Evolutionary conservation across 2,888 invertebrate species (phyloP).

Genomic region (Euproctis similis): DNA sequence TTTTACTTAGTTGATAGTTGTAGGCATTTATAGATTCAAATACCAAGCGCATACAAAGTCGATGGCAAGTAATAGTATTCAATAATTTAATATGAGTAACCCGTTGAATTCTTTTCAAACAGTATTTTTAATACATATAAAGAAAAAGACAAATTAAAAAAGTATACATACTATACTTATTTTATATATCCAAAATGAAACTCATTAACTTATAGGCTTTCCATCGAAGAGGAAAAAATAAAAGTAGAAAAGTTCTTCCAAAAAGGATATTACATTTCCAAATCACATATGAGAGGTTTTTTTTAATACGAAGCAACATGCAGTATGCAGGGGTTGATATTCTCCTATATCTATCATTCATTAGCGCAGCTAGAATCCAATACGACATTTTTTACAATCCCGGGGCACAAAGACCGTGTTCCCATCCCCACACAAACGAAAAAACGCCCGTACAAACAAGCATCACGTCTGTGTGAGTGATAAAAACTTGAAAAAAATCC

Average conservation of each 20-base stretch:
- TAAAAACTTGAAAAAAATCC: constrained; percentile 72
- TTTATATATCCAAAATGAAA: no score
- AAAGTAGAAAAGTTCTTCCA: no score
- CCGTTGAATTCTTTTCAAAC: constrained; percentile 36
- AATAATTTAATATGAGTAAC: constrained; percentile 6
- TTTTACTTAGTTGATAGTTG: no score
- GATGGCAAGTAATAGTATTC: no score
- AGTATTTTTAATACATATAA: constrained; percentile 11
- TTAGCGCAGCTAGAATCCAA: constrained; percentile 73
- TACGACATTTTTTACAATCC: constrained; percentile 75
- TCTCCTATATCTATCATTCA: constrained; percentile 72
- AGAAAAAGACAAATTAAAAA: not conserved
- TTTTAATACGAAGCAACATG: constrained; percentile 43
- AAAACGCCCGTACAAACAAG: constrained; percentile 42
- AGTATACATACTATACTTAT: constrained; percentile 18
- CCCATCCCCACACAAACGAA: constrained; percentile 49
- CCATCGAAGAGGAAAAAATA: no score
- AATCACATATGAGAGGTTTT: constrained; percentile 59
- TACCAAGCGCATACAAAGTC: no score
- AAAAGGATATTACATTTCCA: constrained; percentile 25
- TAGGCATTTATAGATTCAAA: no score
- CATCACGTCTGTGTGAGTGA: constrained; percentile 31
- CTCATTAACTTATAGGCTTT: no score
- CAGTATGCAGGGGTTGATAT: constrained; percentile 42
- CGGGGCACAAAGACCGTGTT: constrained; percentile 70